Percentiles rank a stretch among this genome's conserved stretches.
These are phyloP conservation scores for Tenthredo livida DNA, from an alignment of 2,888 invertebrate genomes.

Conservation along the genomic window DNA sequence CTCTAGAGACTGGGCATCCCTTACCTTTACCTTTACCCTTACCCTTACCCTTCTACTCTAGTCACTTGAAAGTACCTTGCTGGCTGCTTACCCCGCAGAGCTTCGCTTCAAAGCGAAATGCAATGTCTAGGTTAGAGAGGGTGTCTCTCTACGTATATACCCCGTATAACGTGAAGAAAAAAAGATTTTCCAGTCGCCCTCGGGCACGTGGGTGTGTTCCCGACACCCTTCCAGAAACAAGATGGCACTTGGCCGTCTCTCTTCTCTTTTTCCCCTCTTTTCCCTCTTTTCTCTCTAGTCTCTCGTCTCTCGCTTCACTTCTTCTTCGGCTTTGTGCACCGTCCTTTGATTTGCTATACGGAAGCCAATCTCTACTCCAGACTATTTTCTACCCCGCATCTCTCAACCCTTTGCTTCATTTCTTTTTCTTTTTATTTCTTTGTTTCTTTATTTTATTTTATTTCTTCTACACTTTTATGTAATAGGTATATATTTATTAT, in stretches of 20 bases:
- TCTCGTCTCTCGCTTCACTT: background rate
- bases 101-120: constrained; percentile 50
- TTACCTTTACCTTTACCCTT: constrained; percentile 6
- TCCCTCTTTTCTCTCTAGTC: background rate
- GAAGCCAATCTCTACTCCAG: constrained; percentile 41
- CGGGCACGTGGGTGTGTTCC: background rate
- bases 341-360: constrained; percentile 22
- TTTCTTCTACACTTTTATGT: background rate
- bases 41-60: constrained; percentile 41
- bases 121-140: constrained; percentile 53
- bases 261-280: background rate
- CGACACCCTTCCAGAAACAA: constrained; percentile 31
- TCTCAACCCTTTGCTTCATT: background rate
- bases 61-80: constrained; percentile 23
- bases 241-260: constrained; percentile 59
- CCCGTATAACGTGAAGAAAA: too few relatives aligned
- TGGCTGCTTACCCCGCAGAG: background rate
- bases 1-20: constrained; percentile 52
- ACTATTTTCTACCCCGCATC: background rate
- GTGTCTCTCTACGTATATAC: constrained; percentile 39
- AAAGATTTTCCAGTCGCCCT: background rate
- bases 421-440: constrained; percentile 30
- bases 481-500: background rate
- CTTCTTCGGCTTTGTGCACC: background rate
- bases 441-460: too few relatives aligned